Evolutionary conservation across 2,888 invertebrate species (phyloP).

Genomic region (Teleiodes luculella): DNA sequence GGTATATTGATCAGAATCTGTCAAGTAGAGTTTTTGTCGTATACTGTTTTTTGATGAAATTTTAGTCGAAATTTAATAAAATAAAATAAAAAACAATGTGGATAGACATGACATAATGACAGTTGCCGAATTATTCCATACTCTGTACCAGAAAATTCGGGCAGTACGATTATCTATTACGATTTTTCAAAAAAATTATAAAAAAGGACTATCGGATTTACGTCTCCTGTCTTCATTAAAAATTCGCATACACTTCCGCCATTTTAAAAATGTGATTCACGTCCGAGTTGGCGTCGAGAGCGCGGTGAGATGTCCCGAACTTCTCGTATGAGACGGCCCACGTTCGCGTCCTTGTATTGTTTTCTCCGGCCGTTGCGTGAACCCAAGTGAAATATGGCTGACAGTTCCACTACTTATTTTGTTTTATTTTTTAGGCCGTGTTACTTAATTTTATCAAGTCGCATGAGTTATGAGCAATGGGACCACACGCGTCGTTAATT

Average conservation of each 20-base stretch:
- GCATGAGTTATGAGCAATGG: slow-evolving; percentile 72
- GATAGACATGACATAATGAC: too few relatives aligned
- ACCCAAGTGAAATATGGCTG: slow-evolving; percentile 72
- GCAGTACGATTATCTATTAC: too few relatives aligned
- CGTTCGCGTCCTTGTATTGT: slow-evolving; percentile 74
- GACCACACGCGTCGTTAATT: slow-evolving; percentile 76
- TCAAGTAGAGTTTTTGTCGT: too few relatives aligned
- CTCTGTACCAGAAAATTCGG: too few relatives aligned
- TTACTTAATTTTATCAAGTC: slow-evolving; percentile 78
- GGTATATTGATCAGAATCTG: too few relatives aligned
- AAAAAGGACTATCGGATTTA: too few relatives aligned
- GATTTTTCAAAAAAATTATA: too few relatives aligned
- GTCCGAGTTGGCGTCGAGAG: not conserved
- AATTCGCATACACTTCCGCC: not conserved
- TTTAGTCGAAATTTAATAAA: too few relatives aligned
- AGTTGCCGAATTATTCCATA: too few relatives aligned
- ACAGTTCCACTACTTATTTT: slow-evolving; percentile 72
- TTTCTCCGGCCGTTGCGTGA: slow-evolving; percentile 75
- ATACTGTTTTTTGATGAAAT: too few relatives aligned
- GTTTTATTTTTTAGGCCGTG: slow-evolving; percentile 68
- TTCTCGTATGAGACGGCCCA: slow-evolving; percentile 48
- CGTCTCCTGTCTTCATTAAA: too few relatives aligned
- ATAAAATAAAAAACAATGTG: too few relatives aligned
- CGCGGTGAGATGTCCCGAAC: slow-evolving; percentile 22
- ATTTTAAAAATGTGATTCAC: not conserved